Evolutionary conservation across 2,797 vertebrate genomes (phyloP).

Genomic region (Okamejei kenojei): DNA sequence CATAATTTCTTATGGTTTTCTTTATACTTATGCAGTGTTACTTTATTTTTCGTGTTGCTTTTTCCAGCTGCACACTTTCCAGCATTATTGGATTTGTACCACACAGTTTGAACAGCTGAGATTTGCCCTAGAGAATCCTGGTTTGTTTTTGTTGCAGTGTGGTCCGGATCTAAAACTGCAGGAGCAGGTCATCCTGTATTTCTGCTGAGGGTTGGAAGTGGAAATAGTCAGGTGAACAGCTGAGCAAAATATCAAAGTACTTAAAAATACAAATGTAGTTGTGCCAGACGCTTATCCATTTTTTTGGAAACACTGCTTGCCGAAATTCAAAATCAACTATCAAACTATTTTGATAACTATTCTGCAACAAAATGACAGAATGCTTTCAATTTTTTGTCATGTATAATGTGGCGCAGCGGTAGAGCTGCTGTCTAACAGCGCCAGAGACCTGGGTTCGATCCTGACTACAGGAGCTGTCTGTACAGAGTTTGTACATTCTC

Average conservation of each 20-base stretch:
- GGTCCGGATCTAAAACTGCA: slow-evolving; percentile 21
- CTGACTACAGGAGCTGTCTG: too few species aligned
- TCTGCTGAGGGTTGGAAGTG: not conserved
- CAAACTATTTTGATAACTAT: not conserved
- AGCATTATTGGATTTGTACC: slow-evolving; percentile 31
- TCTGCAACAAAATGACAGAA: not conserved
- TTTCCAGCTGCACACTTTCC: slow-evolving; percentile 18
- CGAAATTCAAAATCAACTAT: not conserved
- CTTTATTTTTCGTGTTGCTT: not conserved
- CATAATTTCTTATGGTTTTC: slow-evolving; percentile 46
- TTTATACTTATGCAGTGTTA: slow-evolving; percentile 35
- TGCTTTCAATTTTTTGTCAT: too few species aligned
- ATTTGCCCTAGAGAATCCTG: slow-evolving; percentile 1
- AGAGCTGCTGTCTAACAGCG: too few species aligned
- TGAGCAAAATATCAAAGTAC: not conserved
- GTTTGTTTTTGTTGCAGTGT: slow-evolving; percentile 34
- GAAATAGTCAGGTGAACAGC: slow-evolving; percentile 16
- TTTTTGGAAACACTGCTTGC: not conserved
- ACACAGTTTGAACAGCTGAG: slow-evolving; percentile 25
- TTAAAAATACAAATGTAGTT: not conserved
- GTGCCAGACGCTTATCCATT: not conserved
- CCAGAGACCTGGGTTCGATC: too few species aligned
- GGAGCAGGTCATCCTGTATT: slow-evolving; percentile 19
- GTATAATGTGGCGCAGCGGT: too few species aligned
- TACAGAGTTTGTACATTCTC: too few species aligned